phyloP scores from a whole-genome alignment of 2,113 vertebrate species.

The Takifugu bimaculatus region DNA sequence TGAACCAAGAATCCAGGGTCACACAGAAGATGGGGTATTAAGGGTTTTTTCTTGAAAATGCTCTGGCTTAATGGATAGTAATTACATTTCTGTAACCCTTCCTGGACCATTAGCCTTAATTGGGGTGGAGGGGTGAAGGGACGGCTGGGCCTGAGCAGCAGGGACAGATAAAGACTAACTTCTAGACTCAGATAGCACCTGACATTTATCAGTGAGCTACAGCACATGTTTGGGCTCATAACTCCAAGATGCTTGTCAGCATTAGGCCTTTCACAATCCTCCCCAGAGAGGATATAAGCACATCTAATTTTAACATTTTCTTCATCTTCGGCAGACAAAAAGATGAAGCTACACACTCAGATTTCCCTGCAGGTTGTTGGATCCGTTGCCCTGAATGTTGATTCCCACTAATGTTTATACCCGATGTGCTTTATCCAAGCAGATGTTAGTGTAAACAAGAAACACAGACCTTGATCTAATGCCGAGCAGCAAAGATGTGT shows the following conservation, averaged over 20 bases:
- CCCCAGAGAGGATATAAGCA: background rate
- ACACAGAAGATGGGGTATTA: background rate
- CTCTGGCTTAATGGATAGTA: background rate
- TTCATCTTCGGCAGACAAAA: conserved; percentile 13
- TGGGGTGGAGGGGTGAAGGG: background rate
- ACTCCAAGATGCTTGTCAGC: background rate
- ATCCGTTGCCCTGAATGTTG: background rate
- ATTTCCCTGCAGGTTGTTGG: background rate
- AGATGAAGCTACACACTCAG: conserved; percentile 2
- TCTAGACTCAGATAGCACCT: background rate
- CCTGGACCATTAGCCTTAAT: background rate
- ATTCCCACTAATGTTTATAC: background rate
- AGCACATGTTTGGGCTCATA: background rate
- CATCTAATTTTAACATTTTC: background rate
- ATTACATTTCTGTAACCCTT: background rate
- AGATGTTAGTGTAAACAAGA: background rate
- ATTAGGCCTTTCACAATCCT: background rate
- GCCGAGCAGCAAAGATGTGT: background rate
- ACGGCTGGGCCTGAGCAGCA: background rate
- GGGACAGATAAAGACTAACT: background rate
- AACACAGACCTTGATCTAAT: background rate
- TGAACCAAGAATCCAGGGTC: background rate
- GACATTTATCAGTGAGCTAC: background rate
- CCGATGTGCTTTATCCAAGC: background rate
- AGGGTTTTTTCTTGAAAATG: background rate